A percentile compares a stretch with the other conserved stretches of the same genome.
Evolutionary conservation across 2,888 invertebrate genomes (phyloP).

Genomic region (Drosophila seclusa): DNA sequence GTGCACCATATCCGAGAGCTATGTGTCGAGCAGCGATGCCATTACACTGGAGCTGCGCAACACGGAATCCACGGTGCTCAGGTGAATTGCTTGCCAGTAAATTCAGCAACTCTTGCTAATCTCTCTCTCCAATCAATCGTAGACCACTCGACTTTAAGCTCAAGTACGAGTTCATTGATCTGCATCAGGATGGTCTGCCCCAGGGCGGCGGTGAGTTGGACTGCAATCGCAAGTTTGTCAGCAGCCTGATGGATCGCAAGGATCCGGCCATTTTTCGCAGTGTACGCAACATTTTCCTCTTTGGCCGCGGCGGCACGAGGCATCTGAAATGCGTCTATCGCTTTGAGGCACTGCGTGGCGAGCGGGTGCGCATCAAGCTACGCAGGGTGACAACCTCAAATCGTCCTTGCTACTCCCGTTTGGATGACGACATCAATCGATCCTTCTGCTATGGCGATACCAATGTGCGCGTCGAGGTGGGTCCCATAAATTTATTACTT

Average conservation of each 20-base stretch:
- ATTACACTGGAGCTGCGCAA: slow-evolving; percentile 92
- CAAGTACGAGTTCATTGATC: slow-evolving; percentile 94
- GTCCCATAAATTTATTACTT: no score
- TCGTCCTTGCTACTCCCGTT: slow-evolving; percentile 84
- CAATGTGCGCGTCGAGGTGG: slow-evolving; percentile 88
- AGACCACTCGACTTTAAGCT: slow-evolving; percentile 94
- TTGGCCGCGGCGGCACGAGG: slow-evolving; percentile 92
- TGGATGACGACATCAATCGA: slow-evolving; percentile 88
- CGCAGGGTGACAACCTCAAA: slow-evolving; percentile 89
- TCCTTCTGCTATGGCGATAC: slow-evolving; percentile 90
- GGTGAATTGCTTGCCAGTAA: slow-evolving; percentile 86
- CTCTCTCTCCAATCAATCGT: neutral
- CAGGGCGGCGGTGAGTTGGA: slow-evolving; percentile 89
- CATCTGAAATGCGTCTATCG: slow-evolving; percentile 95
- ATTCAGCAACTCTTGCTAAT: neutral
- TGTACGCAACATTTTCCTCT: slow-evolving; percentile 93
- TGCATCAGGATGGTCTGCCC: slow-evolving; percentile 93
- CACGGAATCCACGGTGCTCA: slow-evolving; percentile 93
- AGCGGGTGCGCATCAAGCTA: slow-evolving; percentile 91
- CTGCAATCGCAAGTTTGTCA: slow-evolving; percentile 92
- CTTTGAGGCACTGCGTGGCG: slow-evolving; percentile 93
- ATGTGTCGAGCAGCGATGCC: slow-evolving; percentile 92
- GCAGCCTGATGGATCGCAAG: slow-evolving; percentile 86
- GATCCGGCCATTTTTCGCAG: slow-evolving; percentile 92
- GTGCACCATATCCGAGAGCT: slow-evolving; percentile 92